Base-by-base conservation (phyloP, 2,113 vertebrate species). In the Gopherus evgoodei region DNA sequence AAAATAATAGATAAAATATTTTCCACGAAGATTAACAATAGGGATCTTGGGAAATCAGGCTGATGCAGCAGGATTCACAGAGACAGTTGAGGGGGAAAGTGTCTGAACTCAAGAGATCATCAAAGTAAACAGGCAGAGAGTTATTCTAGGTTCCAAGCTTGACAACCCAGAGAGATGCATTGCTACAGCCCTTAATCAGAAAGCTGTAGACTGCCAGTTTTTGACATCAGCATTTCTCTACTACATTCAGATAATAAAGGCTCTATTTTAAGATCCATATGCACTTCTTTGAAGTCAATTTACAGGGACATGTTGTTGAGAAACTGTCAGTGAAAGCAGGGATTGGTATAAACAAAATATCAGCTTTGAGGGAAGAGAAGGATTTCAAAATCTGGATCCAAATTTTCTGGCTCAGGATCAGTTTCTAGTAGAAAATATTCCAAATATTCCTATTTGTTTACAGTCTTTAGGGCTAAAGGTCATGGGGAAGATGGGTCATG, bases 21-120 rank as follows among this genome's bases (percentile, higher is more conserved):
- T 88, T 91, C 65, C 3, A 1, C 85, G 78, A 83, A 97, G 93
- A 87, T 92, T 88, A 44, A 95, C 94, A 89, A 91, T 89, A 91
- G 65, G 81, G 81, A 93, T 91, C 76, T 87, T 96, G 93, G 95
- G 84, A 95, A 97, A 95, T 65, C 9, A 0, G 50, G 87, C 91
- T 92, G 91, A 78, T 93, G 78, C 86, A 94, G 54, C 75, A 81
- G 17, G 79, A 93, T 91, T 91, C 94, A 53, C 76, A 88, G 75
- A 92, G 1, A 84, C 38, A 81, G 81, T 85, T 93, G 13, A 59
- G 47, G 95, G 91, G 50, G 89, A 89, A 93, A 94, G 82, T 57
- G 72, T 47, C 49, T 93, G 16, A 29, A 83, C 89, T 52, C 38
- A 81, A 62, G 42, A 90, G 83, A 90, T 6, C 90, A 57, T 86